Conservation (phyloP, 2,113 vertebrate genomes). For the Odobenus rosmarus region DNA sequence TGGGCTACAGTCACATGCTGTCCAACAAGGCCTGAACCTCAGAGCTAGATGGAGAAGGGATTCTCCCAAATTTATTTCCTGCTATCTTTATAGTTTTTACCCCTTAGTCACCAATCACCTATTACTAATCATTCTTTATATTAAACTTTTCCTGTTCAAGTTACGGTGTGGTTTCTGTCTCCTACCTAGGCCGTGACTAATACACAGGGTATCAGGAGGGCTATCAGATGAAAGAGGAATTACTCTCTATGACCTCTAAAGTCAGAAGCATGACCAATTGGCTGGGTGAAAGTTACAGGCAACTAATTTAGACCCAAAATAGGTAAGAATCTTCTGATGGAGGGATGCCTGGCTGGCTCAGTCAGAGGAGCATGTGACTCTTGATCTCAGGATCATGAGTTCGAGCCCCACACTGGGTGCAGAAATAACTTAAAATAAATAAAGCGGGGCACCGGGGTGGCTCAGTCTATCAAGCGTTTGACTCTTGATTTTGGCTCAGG, state of each 20-base stretch:
- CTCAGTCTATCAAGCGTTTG: background rate
- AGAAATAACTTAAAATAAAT: background rate
- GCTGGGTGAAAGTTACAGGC: background rate
- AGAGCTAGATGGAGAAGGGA: background rate
- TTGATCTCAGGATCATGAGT: background rate
- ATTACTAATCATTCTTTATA: background rate
- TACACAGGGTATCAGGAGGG: background rate
- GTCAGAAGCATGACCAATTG: background rate
- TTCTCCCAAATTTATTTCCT: background rate
- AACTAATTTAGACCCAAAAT: background rate
- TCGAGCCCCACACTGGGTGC: background rate
- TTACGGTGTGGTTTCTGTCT: background rate
- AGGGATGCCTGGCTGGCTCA: background rate
- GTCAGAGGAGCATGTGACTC: background rate
- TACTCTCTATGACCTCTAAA: background rate
- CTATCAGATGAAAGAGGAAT: background rate
- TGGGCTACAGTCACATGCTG: background rate
- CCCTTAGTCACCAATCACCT: background rate
- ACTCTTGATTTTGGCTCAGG: background rate
- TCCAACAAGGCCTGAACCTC: background rate
- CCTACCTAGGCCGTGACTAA: background rate
- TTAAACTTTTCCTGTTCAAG: background rate
- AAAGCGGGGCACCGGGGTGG: background rate
- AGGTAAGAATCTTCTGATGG: background rate
- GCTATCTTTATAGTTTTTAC: background rate